These are phyloP conservation scores for Podotricha telesiphe DNA, from an alignment of 2,888 invertebrate genomes.

Conservation along the genomic window DNA sequence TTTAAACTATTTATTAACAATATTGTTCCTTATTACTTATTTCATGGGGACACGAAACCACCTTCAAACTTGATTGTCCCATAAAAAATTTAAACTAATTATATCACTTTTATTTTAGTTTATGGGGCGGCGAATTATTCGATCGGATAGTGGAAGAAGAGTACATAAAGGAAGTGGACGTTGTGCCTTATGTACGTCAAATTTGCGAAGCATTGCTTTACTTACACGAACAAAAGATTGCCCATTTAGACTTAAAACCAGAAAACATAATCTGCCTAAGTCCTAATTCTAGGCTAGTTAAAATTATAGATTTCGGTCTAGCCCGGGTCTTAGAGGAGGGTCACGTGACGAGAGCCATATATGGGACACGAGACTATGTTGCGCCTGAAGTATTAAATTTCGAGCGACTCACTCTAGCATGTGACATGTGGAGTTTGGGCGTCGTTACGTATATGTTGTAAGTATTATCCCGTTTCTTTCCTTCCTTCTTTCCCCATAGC, in stretches of 20 bases:
- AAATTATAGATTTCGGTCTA: constrained; percentile 97
- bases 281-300: constrained; percentile 92
- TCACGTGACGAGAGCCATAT: constrained; percentile 76
- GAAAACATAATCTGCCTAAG: constrained; percentile 97
- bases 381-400: constrained; percentile 96
- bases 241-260: constrained; percentile 96
- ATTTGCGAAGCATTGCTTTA: constrained; percentile 96
- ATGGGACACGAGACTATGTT: constrained; percentile 96
- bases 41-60: too few relatives aligned
- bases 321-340: constrained; percentile 70
- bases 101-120: constrained; percentile 80
- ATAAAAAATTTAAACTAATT: too few relatives aligned
- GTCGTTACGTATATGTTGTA: constrained; percentile 96
- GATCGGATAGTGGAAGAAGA: constrained; percentile 96
- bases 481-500: too few relatives aligned
- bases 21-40: too few relatives aligned
- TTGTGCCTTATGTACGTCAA: constrained; percentile 93
- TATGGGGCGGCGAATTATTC: constrained; percentile 96
- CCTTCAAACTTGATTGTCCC: too few relatives aligned
- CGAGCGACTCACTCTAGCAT: constrained; percentile 91
- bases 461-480: constrained; percentile 66
- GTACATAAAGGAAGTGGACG: constrained; percentile 88
- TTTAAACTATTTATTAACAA: too few relatives aligned
- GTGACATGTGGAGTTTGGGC: constrained; percentile 98
- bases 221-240: constrained; percentile 92